Base-by-base conservation (phyloP, 2,113 vertebrate species). In the Boleophthalmus pectinirostris region DNA sequence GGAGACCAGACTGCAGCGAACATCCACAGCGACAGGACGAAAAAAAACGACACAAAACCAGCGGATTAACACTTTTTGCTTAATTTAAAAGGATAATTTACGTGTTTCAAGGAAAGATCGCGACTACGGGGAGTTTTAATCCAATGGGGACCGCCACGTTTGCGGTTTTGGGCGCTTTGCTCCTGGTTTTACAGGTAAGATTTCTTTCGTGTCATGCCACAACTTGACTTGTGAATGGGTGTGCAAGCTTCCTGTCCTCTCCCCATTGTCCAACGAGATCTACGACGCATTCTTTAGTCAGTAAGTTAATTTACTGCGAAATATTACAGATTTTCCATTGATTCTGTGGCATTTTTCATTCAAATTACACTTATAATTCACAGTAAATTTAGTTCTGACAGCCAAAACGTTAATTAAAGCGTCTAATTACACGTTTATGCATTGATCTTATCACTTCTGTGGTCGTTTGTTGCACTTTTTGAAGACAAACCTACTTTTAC, bases 131-230 rank as follows among this genome's bases (percentile, higher is more conserved):
- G 57, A 35, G 20, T 64, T 11, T 43, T 0, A 29, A 3, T 11
- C 82, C 51, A 49, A 92, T 91, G 91, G 87, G 81, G 70, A 58
- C 70, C 70, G 71, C 77, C 49, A 5, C 69, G 47, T 64, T 85
- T 53, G 70, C 80, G 65, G 70, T 82, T 63, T 78, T 79, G 25
- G 82, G 69, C 47, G 23, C 86, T 68, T 68, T 91, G 13, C 0
- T 87, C 65, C n/a, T 85, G 24, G 45, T 84, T 65, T 75, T 89
- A 9, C 91, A 92, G 92, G 93, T 94, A 68, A 89, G 86, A 61
- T 64, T 56, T 77, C 57, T 54, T 61, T 35, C 16, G 5, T 29
- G 2, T 73, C 9, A 38, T 46, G 29, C 47, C n/a, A 2, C 9
- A 5, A 46, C 24, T 45, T 1, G 12, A 35, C n/a, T 46, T 24